Evolutionary conservation across 2,113 vertebrate species (phyloP).

Genomic region (Megaceryle maxima): DNA sequence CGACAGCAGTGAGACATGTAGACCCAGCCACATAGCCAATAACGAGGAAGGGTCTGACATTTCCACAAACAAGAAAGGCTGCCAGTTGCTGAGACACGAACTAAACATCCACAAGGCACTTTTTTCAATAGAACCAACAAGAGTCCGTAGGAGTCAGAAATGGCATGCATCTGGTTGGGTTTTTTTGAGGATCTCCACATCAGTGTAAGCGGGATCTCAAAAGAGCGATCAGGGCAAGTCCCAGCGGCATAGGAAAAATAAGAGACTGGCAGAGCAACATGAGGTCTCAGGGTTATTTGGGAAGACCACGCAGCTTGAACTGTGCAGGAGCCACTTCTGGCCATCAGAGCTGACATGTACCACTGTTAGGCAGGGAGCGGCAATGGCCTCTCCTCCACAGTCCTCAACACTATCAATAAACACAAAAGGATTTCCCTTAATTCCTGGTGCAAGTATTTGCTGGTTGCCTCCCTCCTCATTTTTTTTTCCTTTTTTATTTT

Average conservation of each 20-base stretch:
- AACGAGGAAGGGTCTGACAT: conserved; percentile 55
- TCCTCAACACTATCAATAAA: not conserved
- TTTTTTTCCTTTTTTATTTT: not conserved
- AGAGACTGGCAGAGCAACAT: not conserved
- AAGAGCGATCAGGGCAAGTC: not conserved
- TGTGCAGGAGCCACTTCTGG: not conserved
- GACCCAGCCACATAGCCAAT: conserved; percentile 34
- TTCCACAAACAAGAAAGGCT: conserved; percentile 59
- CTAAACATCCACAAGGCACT: conserved; percentile 31
- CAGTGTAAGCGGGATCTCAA: not conserved
- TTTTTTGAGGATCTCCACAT: not conserved
- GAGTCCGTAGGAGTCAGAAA: not conserved
- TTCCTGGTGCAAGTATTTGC: not conserved
- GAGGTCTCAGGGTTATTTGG: not conserved
- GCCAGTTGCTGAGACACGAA: conserved; percentile 57
- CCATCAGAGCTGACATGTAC: not conserved
- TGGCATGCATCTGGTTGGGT: not conserved
- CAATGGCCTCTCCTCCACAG: not conserved
- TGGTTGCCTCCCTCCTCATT: fast-evolving
- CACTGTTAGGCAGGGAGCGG: not conserved
- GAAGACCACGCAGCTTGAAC: not conserved
- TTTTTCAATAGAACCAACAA: conserved; percentile 14
- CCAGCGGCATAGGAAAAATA: not conserved
- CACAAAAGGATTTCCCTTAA: not conserved
- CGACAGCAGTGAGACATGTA: not conserved